Conservation (phyloP, 2,113 vertebrate species). For the Sander lucioperca region DNA sequence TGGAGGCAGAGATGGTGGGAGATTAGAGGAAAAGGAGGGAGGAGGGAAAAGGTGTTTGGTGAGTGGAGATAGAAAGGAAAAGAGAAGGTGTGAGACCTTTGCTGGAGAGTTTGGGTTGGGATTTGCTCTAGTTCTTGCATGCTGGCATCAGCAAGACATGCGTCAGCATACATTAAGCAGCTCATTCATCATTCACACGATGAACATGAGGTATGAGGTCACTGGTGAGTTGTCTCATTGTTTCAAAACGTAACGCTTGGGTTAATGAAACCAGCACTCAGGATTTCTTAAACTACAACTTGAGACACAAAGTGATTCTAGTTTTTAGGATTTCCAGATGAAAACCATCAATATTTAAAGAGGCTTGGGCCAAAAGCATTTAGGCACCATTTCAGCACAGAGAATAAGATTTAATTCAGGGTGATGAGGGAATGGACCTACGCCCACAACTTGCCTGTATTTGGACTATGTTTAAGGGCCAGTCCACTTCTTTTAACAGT, state of each 20-base stretch:
- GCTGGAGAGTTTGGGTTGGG: constrained; percentile 46
- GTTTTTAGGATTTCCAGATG: constrained; percentile 21
- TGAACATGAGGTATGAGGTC: constrained; percentile 61
- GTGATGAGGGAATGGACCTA: background rate
- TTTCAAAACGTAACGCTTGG: constrained; percentile 11
- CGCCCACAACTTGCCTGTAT: background rate
- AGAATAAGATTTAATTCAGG: background rate
- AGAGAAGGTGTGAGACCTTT: constrained; percentile 31
- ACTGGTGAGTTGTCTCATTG: constrained; percentile 23
- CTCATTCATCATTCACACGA: constrained; percentile 68
- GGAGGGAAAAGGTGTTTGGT: constrained; percentile 13
- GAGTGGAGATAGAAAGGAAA: constrained; percentile 6
- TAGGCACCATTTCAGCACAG: constrained; percentile 5
- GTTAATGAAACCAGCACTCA: constrained; percentile 47
- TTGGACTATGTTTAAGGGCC: background rate
- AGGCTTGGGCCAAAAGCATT: constrained; percentile 18
- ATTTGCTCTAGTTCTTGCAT: constrained; percentile 49
- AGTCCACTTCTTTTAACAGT: background rate
- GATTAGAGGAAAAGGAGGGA: constrained; percentile 18
- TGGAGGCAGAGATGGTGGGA: constrained; percentile 39
- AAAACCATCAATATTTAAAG: constrained; percentile 31
- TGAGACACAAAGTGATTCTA: constrained; percentile 5
- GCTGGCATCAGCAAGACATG: constrained; percentile 62
- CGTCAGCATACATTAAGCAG: constrained; percentile 71
- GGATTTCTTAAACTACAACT: constrained; percentile 25